Percentiles rank a stretch among this genome's conserved stretches.
Evolutionary conservation across 2,797 vertebrate species (phyloP).

Genomic region (Scomberomorus guttatus): DNA sequence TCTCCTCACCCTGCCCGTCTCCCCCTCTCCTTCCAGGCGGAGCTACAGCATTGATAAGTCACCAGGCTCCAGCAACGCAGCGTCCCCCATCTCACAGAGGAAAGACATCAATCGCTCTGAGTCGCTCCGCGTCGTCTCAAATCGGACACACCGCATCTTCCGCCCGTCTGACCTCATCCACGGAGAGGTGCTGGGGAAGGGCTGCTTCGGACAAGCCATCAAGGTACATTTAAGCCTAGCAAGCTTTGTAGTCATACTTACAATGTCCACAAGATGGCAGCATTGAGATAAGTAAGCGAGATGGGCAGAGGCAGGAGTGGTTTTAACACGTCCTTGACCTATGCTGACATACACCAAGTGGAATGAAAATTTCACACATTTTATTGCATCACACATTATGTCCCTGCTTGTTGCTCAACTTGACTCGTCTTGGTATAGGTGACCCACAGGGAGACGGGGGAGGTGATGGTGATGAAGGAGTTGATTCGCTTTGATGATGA

Average conservation of each 20-base stretch:
- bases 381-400: constrained; percentile 6
- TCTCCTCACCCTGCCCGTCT: not conserved
- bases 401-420: constrained; percentile 13
- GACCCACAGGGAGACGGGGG: constrained; percentile 94
- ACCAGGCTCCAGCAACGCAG: constrained; percentile 87
- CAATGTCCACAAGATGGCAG: constrained; percentile 67
- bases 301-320: not conserved
- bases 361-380: not conserved
- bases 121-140: constrained; percentile 91
- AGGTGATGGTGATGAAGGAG: constrained; percentile 99
- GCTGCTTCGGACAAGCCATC: constrained; percentile 97
- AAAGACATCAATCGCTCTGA: constrained; percentile 96
- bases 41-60: constrained; percentile 97
- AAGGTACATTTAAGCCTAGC: constrained; percentile 85
- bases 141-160: constrained; percentile 93
- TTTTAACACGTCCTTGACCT: not conserved
- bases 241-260: constrained; percentile 3
- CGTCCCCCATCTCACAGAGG: constrained; percentile 89
- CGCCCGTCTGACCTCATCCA: constrained; percentile 97
- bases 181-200: constrained; percentile 96
- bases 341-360: not conserved
- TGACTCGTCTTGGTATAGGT: constrained; percentile 83
- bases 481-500: constrained; percentile 97
- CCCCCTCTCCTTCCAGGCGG: constrained; percentile 80
- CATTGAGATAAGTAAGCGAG: not conserved